phyloP scores from a whole-genome alignment of 2,888 invertebrate genomes.

The Lucinisca nassula region DNA sequence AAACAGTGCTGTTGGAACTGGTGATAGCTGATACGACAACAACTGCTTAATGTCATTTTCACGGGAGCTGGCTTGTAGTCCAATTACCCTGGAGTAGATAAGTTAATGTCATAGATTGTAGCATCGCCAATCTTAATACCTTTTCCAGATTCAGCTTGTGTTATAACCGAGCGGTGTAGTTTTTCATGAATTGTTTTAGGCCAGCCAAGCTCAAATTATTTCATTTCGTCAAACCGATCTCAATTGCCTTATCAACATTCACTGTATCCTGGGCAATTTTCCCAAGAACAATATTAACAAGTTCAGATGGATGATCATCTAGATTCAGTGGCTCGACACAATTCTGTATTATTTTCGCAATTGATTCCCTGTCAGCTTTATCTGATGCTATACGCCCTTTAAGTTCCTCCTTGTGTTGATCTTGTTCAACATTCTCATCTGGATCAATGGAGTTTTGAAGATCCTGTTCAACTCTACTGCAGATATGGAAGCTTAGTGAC shows the following conservation, averaged over 20 bases:
- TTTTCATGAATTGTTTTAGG: neutral
- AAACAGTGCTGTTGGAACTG: neutral
- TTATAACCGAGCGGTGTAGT: neutral
- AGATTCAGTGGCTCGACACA: neutral
- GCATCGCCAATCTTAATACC: neutral
- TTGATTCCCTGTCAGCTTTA: neutral
- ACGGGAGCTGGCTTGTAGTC: neutral
- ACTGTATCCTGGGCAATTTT: neutral
- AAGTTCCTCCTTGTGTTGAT: conserved; percentile 62
- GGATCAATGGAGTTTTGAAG: conserved; percentile 7
- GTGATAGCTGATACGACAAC: neutral
- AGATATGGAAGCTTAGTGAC: conserved; percentile 58
- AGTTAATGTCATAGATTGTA: neutral
- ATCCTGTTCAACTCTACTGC: conserved; percentile 17
- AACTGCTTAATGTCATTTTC: neutral
- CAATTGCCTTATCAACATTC: neutral
- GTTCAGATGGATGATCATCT: neutral
- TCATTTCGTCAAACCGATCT: neutral
- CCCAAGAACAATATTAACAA: neutral
- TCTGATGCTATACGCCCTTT: conserved; percentile 38
- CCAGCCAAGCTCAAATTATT: neutral
- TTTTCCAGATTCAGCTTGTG: neutral
- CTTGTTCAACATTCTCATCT: neutral
- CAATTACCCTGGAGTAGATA: neutral
- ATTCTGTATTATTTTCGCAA: neutral